Evolutionary conservation across 2,888 invertebrate genomes (phyloP), one percentile per base, ranked within the genome.

Genomic region (Caenorhabditis macrosperma): DNA sequence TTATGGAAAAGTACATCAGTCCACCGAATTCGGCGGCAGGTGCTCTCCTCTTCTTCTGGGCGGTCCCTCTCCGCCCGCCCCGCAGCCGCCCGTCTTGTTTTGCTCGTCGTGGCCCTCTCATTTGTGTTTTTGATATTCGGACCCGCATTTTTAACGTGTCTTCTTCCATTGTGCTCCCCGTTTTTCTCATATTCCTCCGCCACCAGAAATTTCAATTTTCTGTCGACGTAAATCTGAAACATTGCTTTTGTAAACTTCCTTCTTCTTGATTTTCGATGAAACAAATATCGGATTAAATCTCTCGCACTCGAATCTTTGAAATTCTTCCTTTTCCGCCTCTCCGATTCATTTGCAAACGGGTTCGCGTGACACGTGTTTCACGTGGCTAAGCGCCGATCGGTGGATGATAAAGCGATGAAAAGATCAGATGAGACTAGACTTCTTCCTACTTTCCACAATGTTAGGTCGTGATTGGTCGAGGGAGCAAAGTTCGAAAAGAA

Each of bases 101-200:
- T 50, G 7, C 52, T 7, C 52, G 48, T 46, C 20, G 22, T 24
- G 20, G 5, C 28, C 28, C 26, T 24, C 28, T 28, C 28, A 28
- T 26, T 28, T 50, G 26, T 52, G 52, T 52, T 52, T 52, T 52
- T 52, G 52, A 52, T 52, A 52, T 28, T 38, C 15, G 38, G 38
- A 10, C 38, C 15, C 9, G 38, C 6, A 38, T 38, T 9, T 38
- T 38, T 38, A 38, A 15, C 12, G 15, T 38, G 38, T 38, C 9
- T 38, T 38, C 38, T 38, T 33, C 33, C 33, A 33, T 15, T 38
- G 12, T 2, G 6, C 5, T 38, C 15, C 38, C n/a, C 15, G 6
- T 10, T 38, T 38, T 38, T 5, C 5, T 38, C 15, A 9, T 12
- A 38, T 2, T 3, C 15, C 38, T 38, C 9, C 15, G 9, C 15